Evolutionary conservation across 2,888 invertebrate genomes (phyloP), one percentile per base, ranked within the genome.

Genomic region (Octodonta nipae): DNA sequence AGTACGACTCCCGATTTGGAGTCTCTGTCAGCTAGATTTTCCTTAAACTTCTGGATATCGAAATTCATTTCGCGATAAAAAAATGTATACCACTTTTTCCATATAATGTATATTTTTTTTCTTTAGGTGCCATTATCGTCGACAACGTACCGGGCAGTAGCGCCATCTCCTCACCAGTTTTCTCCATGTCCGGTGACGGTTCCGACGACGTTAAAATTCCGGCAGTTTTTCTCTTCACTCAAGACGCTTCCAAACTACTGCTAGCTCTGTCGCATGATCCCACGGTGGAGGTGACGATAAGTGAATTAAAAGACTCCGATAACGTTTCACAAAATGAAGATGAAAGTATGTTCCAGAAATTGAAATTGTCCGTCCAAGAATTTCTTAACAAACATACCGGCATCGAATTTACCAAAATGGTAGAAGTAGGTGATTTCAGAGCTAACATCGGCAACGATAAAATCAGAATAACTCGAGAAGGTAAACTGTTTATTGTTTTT

Each of bases 131-230:
- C 11, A 82, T 96, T 48, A 80, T 96, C 22, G 64, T 84, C 40
- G 88, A 89, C 63, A 88, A 89, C 60, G 71, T 78, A 7, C 67
- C 73, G 3, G 82, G 74, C 15, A 79, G 84, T 17, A 79, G 81
- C 32, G 73, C 79, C 26, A 71, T 75, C 15, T 75, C 70, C 30
- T 78, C 84, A 2, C 79, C 86, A 0, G 73, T 91, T 65, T 96
- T 96, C 64, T 89, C 91, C 3, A 95, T 96, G 95, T 89, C 91
- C 1, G 91, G 91, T 2, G 93, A 95, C 61, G 89, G 88, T 1
- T 72, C 66, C 2, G 79, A 84, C 44, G 85, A 91, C 56, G 81
- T 93, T 5, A 71, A 65, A 42, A 89, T 93, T 52, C 89, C 92
- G 0, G 73, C 88, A n/a, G 83, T 91, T 5, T 93, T 93, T 58